Percentiles rank a stretch among this genome's conserved stretches.
phyloP scores from a whole-genome alignment of 53 echinoderm and acorn worm species.

The Paelopatides confundens region DNA sequence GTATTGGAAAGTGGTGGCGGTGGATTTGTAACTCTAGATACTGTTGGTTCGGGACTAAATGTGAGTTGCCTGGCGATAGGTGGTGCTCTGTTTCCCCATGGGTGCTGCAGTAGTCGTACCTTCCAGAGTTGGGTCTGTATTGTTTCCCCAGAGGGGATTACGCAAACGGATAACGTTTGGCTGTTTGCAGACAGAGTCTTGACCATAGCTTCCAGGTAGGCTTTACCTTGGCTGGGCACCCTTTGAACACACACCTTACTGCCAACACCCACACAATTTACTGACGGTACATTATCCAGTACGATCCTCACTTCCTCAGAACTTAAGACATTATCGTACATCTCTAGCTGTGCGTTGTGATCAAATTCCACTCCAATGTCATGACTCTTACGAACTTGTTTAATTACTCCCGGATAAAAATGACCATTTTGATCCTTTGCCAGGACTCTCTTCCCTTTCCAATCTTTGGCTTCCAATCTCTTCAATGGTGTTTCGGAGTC shows the following conservation, averaged over 20 bases:
- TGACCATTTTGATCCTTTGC: conserved; percentile 61
- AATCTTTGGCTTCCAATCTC: conserved; percentile 83
- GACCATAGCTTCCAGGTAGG: conserved; percentile 72
- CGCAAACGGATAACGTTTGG: conserved; percentile 62
- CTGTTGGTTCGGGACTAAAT: conserved; percentile 62
- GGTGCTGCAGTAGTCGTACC: conserved; percentile 75
- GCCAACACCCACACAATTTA: conserved; percentile 72
- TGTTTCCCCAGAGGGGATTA: neutral
- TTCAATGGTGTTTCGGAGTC: conserved; percentile 83
- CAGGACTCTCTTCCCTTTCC: conserved; percentile 79
- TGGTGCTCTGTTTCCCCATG: conserved; percentile 70
- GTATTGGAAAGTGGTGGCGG: too few species aligned
- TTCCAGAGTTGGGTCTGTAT: conserved; percentile 80
- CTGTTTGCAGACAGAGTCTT: conserved; percentile 55
- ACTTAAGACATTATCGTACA: conserved; percentile 63
- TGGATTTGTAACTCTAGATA: neutral
- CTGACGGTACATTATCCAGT: conserved; percentile 78
- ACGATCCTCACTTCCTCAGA: conserved; percentile 68
- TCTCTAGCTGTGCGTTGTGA: conserved; percentile 52
- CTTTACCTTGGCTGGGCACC: conserved; percentile 51
- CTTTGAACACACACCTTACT: conserved; percentile 83
- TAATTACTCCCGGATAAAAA: conserved; percentile 81
- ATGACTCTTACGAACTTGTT: conserved; percentile 71
- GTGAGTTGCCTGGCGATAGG: conserved; percentile 81
- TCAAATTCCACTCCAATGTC: conserved; percentile 78